These are phyloP conservation scores for Atta texana DNA, from an alignment of 1,140 invertebrate species.

Conservation along the genomic window DNA sequence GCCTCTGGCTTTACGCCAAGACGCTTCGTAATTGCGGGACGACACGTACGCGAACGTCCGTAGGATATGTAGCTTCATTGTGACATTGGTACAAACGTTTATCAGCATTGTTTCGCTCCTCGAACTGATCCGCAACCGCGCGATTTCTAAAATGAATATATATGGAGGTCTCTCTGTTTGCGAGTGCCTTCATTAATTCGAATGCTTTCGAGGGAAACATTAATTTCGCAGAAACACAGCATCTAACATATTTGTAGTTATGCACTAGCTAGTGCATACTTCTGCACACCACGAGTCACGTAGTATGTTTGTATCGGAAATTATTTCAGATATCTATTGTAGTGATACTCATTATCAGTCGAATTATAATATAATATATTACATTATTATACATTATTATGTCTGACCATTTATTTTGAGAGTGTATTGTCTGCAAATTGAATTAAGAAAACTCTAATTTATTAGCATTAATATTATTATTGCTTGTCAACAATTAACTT, in stretches of 20 bases:
- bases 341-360: neutral
- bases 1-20: slow-evolving; percentile 80
- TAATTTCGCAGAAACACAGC: slow-evolving; percentile 7
- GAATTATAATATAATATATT: neutral
- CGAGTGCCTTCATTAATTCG: neutral
- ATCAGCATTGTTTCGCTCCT: slow-evolving; percentile 79
- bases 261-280: slow-evolving; percentile 13
- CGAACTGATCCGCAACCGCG: neutral
- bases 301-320: slow-evolving; percentile 3
- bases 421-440: neutral
- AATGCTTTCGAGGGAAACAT: neutral
- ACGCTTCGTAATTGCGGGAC: slow-evolving; percentile 80
- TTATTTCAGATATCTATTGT: neutral
- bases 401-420: neutral
- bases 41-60: slow-evolving; percentile 53
- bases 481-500: too few species aligned
- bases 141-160: slow-evolving; percentile 31
- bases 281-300: neutral
- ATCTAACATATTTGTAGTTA: neutral
- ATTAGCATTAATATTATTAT: too few species aligned
- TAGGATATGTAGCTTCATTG: slow-evolving; percentile 17
- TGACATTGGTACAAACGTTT: slow-evolving; percentile 74
- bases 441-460: neutral
- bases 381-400: too few species aligned
- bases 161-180: neutral